Conservation (phyloP, 2,113 vertebrate genomes). For the Bubalus kerabau region DNA sequence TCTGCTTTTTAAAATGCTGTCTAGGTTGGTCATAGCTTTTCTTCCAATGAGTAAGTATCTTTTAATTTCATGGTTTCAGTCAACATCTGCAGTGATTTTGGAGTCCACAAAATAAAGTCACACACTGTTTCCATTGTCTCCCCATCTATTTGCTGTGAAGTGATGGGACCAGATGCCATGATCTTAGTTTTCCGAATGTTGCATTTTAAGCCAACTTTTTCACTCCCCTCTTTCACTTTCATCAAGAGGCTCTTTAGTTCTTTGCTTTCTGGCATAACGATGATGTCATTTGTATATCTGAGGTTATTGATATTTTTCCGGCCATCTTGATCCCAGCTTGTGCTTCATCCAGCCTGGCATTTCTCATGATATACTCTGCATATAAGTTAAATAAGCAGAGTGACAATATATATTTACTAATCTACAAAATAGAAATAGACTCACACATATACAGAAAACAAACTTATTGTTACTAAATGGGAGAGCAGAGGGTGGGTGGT, state of each 20-base stretch:
- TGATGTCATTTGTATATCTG: neutral
- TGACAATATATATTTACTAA: neutral
- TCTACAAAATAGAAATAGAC: neutral
- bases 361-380: neutral
- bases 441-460: neutral
- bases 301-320: neutral
- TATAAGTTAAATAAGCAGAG: neutral
- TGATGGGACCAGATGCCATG: neutral
- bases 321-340: neutral
- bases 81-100: neutral
- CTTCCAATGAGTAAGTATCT: neutral
- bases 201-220: neutral
- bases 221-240: neutral
- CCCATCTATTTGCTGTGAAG: neutral
- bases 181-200: neutral
- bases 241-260: neutral
- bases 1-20: neutral
- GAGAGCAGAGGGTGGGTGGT: neutral
- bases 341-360: neutral
- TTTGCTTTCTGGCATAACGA: neutral
- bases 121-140: neutral
- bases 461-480: neutral
- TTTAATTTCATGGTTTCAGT: neutral
- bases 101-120: rapidly evolving
- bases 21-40: neutral